Conservation (phyloP, 1,140 invertebrate genomes). For the Drosophila tristis region DNA sequence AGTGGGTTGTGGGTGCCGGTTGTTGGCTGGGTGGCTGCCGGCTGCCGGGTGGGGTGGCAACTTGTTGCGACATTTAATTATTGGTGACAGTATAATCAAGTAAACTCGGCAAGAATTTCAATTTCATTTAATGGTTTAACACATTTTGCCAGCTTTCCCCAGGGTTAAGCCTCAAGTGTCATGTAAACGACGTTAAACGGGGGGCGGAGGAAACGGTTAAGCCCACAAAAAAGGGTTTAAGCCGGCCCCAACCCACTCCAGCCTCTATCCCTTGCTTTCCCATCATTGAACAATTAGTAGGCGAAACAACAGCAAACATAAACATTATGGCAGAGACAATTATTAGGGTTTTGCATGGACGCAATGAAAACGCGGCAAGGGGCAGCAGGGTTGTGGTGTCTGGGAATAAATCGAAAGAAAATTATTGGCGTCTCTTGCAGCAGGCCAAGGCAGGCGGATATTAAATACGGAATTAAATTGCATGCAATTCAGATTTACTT, state of each 20-base stretch:
- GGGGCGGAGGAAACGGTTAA: slow-evolving; percentile 26
- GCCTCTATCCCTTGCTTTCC: slow-evolving; percentile 10
- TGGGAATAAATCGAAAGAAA: too few species aligned
- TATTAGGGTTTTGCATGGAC: slow-evolving; percentile 67
- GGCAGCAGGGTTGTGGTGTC: too few species aligned
- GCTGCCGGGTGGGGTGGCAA: slow-evolving; percentile 45
- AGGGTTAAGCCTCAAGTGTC: slow-evolving; percentile 73
- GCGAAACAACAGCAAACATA: slow-evolving; percentile 49
- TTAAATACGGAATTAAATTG: too few species aligned
- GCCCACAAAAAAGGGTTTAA: slow-evolving; percentile 55
- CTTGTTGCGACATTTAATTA: slow-evolving; percentile 83
- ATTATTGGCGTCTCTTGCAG: too few species aligned
- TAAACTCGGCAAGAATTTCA: slow-evolving; percentile 82
- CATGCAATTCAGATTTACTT: too few species aligned
- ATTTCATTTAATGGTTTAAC: slow-evolving; percentile 80
- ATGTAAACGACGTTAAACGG: slow-evolving; percentile 75
- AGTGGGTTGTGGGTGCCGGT: neutral
- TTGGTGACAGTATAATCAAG: slow-evolving; percentile 83
- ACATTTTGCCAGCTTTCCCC: slow-evolving; percentile 60
- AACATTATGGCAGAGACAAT: slow-evolving; percentile 75
- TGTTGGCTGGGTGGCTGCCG: slow-evolving; percentile 6
- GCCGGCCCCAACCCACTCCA: neutral
- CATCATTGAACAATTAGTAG: slow-evolving; percentile 73
- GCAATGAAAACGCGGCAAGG: neutral
- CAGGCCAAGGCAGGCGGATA: too few species aligned